These are phyloP conservation scores for Pachyrhynchus sulphureomaculatus DNA, from an alignment of 1,140 invertebrate species.

Conservation along the genomic window DNA sequence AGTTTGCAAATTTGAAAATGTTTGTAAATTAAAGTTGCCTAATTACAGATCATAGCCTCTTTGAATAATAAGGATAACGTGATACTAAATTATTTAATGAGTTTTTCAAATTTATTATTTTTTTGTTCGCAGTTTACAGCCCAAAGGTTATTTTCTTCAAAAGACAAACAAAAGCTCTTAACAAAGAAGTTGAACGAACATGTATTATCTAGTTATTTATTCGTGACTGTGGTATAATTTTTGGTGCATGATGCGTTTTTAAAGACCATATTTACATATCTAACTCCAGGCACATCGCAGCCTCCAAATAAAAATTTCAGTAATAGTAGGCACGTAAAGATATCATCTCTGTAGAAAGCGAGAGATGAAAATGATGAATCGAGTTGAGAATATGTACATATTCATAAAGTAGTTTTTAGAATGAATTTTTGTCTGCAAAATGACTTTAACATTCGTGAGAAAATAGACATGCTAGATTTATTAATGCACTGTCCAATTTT, in stretches of 20 bases:
- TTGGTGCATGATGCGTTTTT: constrained; percentile 29
- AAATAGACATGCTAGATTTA: neutral
- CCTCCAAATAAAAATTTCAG: constrained; percentile 9
- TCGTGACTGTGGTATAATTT: constrained; percentile 28
- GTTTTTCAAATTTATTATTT: too few relatives aligned
- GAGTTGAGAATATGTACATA: neutral
- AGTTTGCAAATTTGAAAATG: too few relatives aligned
- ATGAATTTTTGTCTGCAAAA: neutral
- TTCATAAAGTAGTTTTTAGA: constrained; percentile 11
- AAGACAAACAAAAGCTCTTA: neutral
- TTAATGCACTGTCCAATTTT: too few relatives aligned
- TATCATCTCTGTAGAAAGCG: constrained; percentile 10
- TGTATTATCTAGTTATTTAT: constrained; percentile 1
- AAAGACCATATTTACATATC: constrained; percentile 29
- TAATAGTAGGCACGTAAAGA: constrained; percentile 11
- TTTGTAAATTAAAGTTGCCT: too few relatives aligned
- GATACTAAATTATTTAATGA: too few relatives aligned
- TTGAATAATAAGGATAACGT: too few relatives aligned
- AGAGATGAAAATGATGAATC: constrained; percentile 3
- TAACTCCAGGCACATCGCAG: constrained; percentile 23
- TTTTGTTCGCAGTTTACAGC: too few relatives aligned
- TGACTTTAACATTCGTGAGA: neutral
- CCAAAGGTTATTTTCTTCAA: too few relatives aligned
- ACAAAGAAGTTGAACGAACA: neutral
- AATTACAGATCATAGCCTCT: too few relatives aligned